Evolutionary conservation across 2,888 invertebrate genomes (phyloP), one percentile per base, ranked within the genome.

Genomic region (Lapara coniferarum): DNA sequence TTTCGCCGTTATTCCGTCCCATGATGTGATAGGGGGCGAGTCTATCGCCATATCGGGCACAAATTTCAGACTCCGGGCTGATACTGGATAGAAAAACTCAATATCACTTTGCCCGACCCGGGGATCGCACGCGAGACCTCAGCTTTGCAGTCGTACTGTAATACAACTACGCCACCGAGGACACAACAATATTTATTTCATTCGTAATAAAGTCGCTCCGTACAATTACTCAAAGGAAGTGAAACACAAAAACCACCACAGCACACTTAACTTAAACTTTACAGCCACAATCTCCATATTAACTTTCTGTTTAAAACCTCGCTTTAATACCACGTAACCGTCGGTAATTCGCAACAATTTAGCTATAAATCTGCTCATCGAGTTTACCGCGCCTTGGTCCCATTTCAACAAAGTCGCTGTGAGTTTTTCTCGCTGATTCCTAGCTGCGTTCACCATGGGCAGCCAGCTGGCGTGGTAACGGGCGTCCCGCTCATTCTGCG

Each of bases 341-440:
- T 85, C 83, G 81, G 85, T 85, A 83, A 87, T 87, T 85, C 83
- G 85, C 85, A 85, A 89, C 87, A 87, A 90, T 91, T 88, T 89
- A 81, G 85, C 86, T 85, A 89, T 91, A 90, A 89, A 89, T 89
- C 87, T 82, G 79, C 80, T 77, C 81, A 75, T 77, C 83, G 81
- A 78, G 86, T 81, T 84, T 83, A 84, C 86, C 80, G 84, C 82
- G 81, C 78, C 78, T 83, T 84, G 88, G 82, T 86, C 88, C 84
- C 90, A 89, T 90, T 91, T 86, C 84, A 89, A 89, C 88, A 87
- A 87, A 88, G 88, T 88, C 85, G 84, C 59, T 46, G 85, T 85
- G 81, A 87, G 90, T 92, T 93, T 93, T 93, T 93, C 89, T 89
- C 85, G 83, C 83, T 85, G 85, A 89, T 90, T 89, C 90, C 91